Evolutionary conservation across 2,113 vertebrate species (phyloP).

Genomic region (Lampris incognitus): DNA sequence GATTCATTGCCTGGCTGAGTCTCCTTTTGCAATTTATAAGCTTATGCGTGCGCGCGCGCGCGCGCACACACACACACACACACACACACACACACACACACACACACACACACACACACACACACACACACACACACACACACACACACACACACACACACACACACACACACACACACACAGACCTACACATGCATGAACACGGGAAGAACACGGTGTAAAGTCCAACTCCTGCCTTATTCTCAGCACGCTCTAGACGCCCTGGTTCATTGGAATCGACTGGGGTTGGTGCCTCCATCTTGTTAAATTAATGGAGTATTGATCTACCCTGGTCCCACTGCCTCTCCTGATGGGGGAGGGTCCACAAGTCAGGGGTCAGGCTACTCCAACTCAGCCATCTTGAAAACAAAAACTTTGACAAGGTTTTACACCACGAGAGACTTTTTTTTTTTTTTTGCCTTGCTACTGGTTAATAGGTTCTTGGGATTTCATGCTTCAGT

Average conservation of each 20-base stretch:
- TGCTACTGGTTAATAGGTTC: too few species aligned
- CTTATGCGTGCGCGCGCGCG: not conserved
- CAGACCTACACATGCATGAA: not conserved
- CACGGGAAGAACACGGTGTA: not conserved
- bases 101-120: not conserved
- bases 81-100: not conserved
- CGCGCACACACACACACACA: not conserved
- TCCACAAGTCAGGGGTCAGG: slow-evolving; percentile 18
- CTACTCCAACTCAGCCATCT: not conserved
- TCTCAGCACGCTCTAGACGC: slow-evolving; percentile 14
- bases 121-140: not conserved
- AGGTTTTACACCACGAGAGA: too few species aligned
- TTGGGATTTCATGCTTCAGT: too few species aligned
- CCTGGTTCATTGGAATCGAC: slow-evolving; percentile 56
- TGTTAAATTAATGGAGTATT: slow-evolving; percentile 74
- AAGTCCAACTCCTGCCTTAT: not conserved
- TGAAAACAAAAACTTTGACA: not conserved
- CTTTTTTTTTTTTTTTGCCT: too few species aligned
- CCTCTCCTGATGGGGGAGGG: slow-evolving; percentile 40
- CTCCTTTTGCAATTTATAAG: too few species aligned
- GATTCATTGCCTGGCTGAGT: not conserved
- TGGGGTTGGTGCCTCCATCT: slow-evolving; percentile 43
- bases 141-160: not conserved
- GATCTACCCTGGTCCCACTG: slow-evolving; percentile 43
- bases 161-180: not conserved